phyloP scores from a whole-genome alignment of 2,888 invertebrate species.

The Cistogaster globosa region DNA sequence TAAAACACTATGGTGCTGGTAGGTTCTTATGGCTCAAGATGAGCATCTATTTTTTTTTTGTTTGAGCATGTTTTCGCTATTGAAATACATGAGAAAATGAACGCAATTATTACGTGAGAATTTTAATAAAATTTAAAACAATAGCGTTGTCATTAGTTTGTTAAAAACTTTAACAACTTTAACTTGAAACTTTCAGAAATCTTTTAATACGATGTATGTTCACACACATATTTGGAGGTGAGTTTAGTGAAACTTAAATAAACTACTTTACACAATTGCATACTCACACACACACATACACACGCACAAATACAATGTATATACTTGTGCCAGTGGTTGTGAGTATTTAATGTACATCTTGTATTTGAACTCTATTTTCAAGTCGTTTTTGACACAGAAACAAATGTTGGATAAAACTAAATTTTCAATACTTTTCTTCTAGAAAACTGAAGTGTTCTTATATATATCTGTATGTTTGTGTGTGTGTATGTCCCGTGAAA shows the following conservation, averaged over 20 bases:
- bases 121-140: slow-evolving; percentile 79
- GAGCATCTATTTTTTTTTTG: neutral
- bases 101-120: slow-evolving; percentile 80
- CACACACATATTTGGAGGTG: slow-evolving; percentile 9
- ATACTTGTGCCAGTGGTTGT: slow-evolving; percentile 5
- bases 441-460: neutral
- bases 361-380: slow-evolving; percentile 49
- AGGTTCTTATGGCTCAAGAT: neutral
- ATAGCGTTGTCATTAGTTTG: slow-evolving; percentile 74
- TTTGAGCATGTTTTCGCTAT: neutral
- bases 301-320: neutral
- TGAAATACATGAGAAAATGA: slow-evolving; percentile 54
- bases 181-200: slow-evolving; percentile 43
- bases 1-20: slow-evolving; percentile 21
- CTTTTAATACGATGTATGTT: slow-evolving; percentile 16
- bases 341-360: slow-evolving; percentile 34
- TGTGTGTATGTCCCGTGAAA: slow-evolving; percentile 7
- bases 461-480: neutral
- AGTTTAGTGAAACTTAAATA: slow-evolving; percentile 47
- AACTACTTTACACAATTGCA: slow-evolving; percentile 25
- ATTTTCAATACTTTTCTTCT: slow-evolving; percentile 36
- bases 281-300: neutral
- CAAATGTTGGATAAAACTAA: slow-evolving; percentile 48
- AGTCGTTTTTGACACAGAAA: slow-evolving; percentile 58
- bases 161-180: slow-evolving; percentile 47